phyloP scores from a whole-genome alignment of 2,113 vertebrate species.

The Taxidea taxus region DNA sequence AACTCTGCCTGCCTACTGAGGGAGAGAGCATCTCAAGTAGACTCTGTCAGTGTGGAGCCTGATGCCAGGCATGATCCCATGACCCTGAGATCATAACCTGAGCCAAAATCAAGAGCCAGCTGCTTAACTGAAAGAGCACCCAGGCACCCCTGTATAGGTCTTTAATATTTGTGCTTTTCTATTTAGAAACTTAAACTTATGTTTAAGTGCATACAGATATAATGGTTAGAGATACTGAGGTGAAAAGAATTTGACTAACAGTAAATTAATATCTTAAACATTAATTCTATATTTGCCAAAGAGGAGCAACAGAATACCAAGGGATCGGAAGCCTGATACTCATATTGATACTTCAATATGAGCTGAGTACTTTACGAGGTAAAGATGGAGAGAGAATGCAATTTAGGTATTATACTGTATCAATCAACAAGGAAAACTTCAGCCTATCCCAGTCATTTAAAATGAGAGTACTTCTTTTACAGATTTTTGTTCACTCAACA shows the following conservation, averaged over 20 bases:
- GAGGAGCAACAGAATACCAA: constrained; percentile 9
- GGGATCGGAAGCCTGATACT: neutral
- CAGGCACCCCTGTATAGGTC: neutral
- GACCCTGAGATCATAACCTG: neutral
- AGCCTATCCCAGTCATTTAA: neutral
- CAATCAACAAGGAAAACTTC: neutral
- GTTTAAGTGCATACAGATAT: neutral
- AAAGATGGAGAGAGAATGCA: neutral
- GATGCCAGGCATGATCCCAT: neutral
- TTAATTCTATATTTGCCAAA: neutral
- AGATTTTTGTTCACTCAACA: neutral
- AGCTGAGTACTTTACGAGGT: neutral
- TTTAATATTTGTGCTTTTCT: constrained; percentile 15
- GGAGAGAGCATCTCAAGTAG: neutral
- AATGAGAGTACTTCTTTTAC: neutral
- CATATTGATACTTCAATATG: neutral
- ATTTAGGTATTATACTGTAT: neutral
- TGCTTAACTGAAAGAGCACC: neutral
- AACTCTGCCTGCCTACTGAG: neutral
- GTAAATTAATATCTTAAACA: neutral
- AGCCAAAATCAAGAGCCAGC: neutral
- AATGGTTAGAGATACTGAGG: neutral
- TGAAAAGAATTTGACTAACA: neutral
- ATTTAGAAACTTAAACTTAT: constrained; percentile 5
- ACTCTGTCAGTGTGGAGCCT: neutral